Evolutionary conservation across 2,888 invertebrate genomes (phyloP).

Genomic region (Amphiduros pacificus): DNA sequence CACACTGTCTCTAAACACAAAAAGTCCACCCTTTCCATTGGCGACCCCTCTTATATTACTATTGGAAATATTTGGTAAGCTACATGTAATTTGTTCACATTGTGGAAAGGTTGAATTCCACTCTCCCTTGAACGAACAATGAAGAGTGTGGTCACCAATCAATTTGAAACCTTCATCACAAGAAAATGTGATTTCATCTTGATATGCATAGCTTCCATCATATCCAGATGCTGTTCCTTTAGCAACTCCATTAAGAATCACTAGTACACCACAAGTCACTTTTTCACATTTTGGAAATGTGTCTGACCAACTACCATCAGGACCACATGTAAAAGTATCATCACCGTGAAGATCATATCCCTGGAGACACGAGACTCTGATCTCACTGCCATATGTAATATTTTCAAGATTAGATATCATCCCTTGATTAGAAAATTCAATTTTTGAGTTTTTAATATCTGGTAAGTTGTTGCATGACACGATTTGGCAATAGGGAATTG

Average conservation of each 20-base stretch:
- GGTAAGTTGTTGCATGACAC: background rate
- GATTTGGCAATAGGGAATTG: constrained; percentile 19
- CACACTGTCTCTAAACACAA: constrained; percentile 14
- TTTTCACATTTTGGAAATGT: constrained; percentile 27
- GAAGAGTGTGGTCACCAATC: background rate
- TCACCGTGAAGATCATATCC: background rate
- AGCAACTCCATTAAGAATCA: too few species aligned
- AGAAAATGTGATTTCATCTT: background rate
- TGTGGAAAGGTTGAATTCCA: background rate
- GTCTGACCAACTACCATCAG: constrained; percentile 27
- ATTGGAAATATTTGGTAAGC: too few species aligned
- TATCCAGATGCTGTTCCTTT: too few species aligned
- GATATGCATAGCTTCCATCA: background rate
- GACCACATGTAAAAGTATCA: background rate
- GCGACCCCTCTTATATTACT: background rate
- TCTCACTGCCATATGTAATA: background rate
- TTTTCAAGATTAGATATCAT: background rate
- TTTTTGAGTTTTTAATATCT: background rate
- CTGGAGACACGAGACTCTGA: background rate
- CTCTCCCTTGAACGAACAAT: background rate
- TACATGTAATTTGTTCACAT: too few species aligned
- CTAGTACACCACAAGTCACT: constrained; percentile 10
- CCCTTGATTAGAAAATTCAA: background rate
- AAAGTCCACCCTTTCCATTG: background rate
- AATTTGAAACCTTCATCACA: constrained; percentile 8